These are phyloP conservation scores for Girardinichthys multiradiatus DNA, from an alignment of 2,113 vertebrate genomes.

Conservation along the genomic window DNA sequence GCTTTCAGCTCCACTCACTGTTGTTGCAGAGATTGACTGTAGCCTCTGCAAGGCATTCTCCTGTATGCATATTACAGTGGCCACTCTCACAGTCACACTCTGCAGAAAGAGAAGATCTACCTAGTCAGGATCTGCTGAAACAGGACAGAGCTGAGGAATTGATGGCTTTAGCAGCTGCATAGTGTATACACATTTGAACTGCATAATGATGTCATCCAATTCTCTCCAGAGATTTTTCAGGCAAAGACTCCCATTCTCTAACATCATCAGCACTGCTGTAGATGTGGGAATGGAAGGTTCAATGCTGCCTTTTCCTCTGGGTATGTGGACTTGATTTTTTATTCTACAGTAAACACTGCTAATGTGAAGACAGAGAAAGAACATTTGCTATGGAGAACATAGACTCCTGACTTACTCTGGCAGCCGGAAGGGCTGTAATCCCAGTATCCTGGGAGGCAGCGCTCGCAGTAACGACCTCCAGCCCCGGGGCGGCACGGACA, in stretches of 20 bases:
- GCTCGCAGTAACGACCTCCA: constrained; percentile 82
- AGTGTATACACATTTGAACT: constrained; percentile 15
- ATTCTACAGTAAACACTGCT: constrained; percentile 21
- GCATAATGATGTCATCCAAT: constrained; percentile 53
- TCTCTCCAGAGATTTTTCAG: constrained; percentile 35
- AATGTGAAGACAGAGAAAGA: constrained; percentile 4
- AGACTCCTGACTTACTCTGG: constrained; percentile 76
- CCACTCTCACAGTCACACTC: constrained; percentile 90
- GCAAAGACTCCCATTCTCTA: constrained; percentile 27
- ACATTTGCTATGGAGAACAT: constrained; percentile 8
- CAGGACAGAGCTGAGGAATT: constrained; percentile 25
- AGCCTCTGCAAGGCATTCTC: constrained; percentile 87
- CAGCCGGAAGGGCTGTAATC: constrained; percentile 81
- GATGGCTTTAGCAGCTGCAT: constrained; percentile 49
- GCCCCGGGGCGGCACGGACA: constrained; percentile 82
- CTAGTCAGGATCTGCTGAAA: constrained; percentile 16
- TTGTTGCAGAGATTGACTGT: constrained; percentile 78
- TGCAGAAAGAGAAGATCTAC: constrained; percentile 57
- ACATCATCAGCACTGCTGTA: constrained; percentile 41
- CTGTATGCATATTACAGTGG: constrained; percentile 89
- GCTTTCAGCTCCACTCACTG: constrained; percentile 66
- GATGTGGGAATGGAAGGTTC: constrained; percentile 51
- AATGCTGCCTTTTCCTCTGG: constrained; percentile 15
- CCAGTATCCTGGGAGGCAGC: constrained; percentile 82
- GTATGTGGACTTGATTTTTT: constrained; percentile 31